phyloP scores from a whole-genome alignment of 2,888 invertebrate species.

The Cyrtodaria siliqua region DNA sequence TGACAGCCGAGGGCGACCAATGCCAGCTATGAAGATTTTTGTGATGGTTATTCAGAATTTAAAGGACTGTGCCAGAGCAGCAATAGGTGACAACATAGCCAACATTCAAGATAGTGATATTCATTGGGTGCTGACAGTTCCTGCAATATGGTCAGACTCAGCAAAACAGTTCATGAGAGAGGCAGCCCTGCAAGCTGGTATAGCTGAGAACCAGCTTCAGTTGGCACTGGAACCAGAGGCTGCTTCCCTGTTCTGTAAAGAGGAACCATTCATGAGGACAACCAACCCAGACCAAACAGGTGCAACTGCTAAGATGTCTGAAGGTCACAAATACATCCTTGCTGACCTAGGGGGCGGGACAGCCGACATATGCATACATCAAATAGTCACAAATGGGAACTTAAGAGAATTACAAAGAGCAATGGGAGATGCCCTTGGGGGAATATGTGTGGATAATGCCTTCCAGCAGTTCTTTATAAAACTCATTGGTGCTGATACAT shows the following conservation, averaged over 20 bases:
- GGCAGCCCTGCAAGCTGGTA: slow-evolving; percentile 44
- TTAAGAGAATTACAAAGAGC: slow-evolving; percentile 28
- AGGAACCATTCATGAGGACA: background rate
- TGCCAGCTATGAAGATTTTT: slow-evolving; percentile 24
- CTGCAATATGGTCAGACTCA: slow-evolving; percentile 46
- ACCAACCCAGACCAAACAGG: background rate
- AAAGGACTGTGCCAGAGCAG: slow-evolving; percentile 7
- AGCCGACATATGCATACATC: slow-evolving; percentile 36
- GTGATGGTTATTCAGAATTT: slow-evolving; percentile 25
- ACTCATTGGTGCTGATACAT: slow-evolving; percentile 16
- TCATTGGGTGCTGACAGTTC: slow-evolving; percentile 30
- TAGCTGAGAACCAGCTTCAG: slow-evolving; percentile 8
- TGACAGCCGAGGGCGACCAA: slow-evolving; percentile 31
- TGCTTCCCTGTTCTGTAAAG: slow-evolving; percentile 41
- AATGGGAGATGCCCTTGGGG: slow-evolving; percentile 28
- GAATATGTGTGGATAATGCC: slow-evolving; percentile 12
- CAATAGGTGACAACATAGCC: slow-evolving; percentile 1
- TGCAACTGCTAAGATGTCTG: background rate
- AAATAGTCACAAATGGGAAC: slow-evolving; percentile 12
- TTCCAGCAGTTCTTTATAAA: slow-evolving; percentile 16
- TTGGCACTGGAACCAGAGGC: slow-evolving; percentile 53
- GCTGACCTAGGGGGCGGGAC: slow-evolving; percentile 45
- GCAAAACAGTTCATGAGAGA: slow-evolving; percentile 50
- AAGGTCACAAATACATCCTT: slow-evolving; percentile 30
- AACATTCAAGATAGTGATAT: slow-evolving; percentile 22